Base-by-base conservation (phyloP, 2,888 invertebrate species). In the Chrysolina americana region DNA sequence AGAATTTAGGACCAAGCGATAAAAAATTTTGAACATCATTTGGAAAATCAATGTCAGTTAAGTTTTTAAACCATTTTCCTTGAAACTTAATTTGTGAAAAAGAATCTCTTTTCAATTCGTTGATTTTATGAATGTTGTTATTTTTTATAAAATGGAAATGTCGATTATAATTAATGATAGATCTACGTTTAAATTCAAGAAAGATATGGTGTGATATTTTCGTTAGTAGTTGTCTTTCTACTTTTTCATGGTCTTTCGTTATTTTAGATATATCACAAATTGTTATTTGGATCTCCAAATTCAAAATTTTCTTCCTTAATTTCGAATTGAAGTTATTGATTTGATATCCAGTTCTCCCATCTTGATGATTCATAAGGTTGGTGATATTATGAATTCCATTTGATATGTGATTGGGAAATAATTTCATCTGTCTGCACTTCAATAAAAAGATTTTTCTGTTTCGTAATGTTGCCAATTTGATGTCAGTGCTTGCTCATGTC, bases 171-270 rank as follows among this genome's bases (percentile, higher is more conserved):
- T 48, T 2, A 15, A 15, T 48, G 4, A 8, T 48, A 3, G 48
- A 13, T 48, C 48, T n/a, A 48, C 48, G 48, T 48, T 48, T 48
- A n/a, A 48, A 48, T 48, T 48, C 48, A 48, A 48, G 48, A 15
- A 48, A 48, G n/a, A 48, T 48, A 48, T 48, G 48, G n/a, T 48
- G 13, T 3, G 17, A n/a, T 48, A 1, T n/a, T n/a, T n/a, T 48
- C 4, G 48, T 5, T n/a, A 6, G 13, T 48, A 48, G n/a, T 48
- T 48, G 8, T n/a, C 8, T 48, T 17, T 48, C 48, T 48, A 48
- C n/a, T n/a, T 48, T 15, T 48, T n/a, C n/a, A n/a, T 48, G 48
- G 2, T 48, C 17, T 17, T n/a, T 0, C 8, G 48, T 17, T 4
- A 48, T 15, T 48, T 48, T 48, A 48, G n/a, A 48, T 4, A 48